A percentile compares a stretch with the other conserved stretches of the same genome.
phyloP scores from a whole-genome alignment of 1,140 invertebrate species.

The Euwallacea similis region DNA sequence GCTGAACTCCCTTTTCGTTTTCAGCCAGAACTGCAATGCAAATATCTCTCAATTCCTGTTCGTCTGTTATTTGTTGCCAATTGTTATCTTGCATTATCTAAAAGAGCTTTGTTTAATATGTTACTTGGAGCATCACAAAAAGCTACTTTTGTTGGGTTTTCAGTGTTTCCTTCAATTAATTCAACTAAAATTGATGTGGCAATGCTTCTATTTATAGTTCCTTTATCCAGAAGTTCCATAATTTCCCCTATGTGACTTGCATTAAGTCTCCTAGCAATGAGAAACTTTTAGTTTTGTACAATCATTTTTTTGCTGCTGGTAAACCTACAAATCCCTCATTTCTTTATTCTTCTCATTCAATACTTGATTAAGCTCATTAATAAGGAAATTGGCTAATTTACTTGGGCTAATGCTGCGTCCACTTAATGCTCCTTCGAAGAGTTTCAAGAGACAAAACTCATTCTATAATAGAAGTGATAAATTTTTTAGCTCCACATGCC shows the following conservation, averaged over 20 bases:
- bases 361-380: constrained; percentile 65
- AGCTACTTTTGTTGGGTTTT: constrained; percentile 42
- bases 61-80: constrained; percentile 66
- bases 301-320: constrained; percentile 57
- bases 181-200: constrained; percentile 59
- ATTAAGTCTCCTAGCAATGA: constrained; percentile 16
- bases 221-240: constrained; percentile 60
- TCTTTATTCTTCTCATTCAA: constrained; percentile 58
- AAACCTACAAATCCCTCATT: constrained; percentile 57
- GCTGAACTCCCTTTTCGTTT: constrained; percentile 67
- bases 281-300: too few species aligned
- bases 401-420: constrained; percentile 58
- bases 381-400: constrained; percentile 66
- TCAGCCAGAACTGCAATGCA: constrained; percentile 65
- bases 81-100: constrained; percentile 66
- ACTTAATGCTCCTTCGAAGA: constrained; percentile 64
- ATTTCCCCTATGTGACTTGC: constrained; percentile 60
- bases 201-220: constrained; percentile 64
- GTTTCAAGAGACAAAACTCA: constrained; percentile 61
- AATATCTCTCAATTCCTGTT: constrained; percentile 60
- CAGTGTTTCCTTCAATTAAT: constrained; percentile 56
- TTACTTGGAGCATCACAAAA: too few species aligned
- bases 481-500: neutral
- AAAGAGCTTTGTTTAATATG: constrained; percentile 34
- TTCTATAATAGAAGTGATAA: constrained; percentile 58